Evolutionary conservation across 1,140 invertebrate species (phyloP).

Genomic region (Galleria mellonella): DNA sequence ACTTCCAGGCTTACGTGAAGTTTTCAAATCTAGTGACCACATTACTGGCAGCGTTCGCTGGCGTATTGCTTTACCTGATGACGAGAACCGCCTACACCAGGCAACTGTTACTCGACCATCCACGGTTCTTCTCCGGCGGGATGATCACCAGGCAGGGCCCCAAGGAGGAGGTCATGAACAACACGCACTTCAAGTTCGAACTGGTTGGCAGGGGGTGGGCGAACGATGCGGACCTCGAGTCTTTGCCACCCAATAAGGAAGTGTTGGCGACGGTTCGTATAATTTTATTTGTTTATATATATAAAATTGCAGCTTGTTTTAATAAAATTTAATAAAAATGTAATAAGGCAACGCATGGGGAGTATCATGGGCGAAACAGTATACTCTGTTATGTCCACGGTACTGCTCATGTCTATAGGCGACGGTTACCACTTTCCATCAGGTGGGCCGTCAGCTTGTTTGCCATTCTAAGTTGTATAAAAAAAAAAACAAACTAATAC

Average conservation of each 20-base stretch:
- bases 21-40: constrained; percentile 67
- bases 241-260: constrained; percentile 78
- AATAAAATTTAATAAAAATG: no score
- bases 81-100: constrained; percentile 79
- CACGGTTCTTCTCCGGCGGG: constrained; percentile 67
- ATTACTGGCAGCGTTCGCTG: constrained; percentile 74
- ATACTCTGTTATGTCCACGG: no score
- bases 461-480: no score
- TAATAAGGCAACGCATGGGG: no score
- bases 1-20: constrained; percentile 73
- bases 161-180: constrained; percentile 77
- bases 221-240: constrained; percentile 78
- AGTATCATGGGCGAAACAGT: no score
- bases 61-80: constrained; percentile 79
- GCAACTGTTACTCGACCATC: constrained; percentile 78
- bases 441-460: no score
- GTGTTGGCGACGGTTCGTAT: constrained; percentile 77
- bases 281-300: not conserved
- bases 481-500: no score
- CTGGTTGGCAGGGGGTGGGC: constrained; percentile 87
- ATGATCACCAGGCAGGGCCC: constrained; percentile 81
- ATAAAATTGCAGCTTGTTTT: no score
- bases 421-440: no score
- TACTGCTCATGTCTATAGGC: no score
- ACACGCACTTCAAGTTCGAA: constrained; percentile 78